Evolutionary conservation across 2,797 vertebrate genomes (phyloP).

Genomic region (Lutjanus argentimaculatus): DNA sequence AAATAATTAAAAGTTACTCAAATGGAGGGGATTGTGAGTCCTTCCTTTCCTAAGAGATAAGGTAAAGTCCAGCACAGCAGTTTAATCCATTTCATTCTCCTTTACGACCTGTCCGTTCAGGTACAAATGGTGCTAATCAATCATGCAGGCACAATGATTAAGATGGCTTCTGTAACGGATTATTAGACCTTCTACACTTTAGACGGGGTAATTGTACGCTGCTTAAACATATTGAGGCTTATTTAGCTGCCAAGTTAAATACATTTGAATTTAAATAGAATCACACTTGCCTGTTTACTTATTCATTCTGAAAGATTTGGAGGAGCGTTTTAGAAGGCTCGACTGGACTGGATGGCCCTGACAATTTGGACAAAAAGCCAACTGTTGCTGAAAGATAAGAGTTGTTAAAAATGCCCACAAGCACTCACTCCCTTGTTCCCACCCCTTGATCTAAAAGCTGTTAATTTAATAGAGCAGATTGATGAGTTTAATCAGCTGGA

Average conservation of each 20-base stretch:
- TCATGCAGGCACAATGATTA: constrained; percentile 73
- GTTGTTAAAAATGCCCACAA: constrained; percentile 58
- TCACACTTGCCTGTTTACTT: constrained; percentile 10
- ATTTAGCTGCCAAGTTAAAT: constrained; percentile 4
- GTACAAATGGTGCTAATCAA: constrained; percentile 74
- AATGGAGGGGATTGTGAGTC: constrained; percentile 30
- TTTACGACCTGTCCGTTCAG: constrained; percentile 61
- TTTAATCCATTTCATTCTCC: constrained; percentile 68
- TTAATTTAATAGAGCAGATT: constrained; percentile 76
- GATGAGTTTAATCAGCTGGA: constrained; percentile 80
- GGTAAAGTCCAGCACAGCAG: constrained; percentile 39
- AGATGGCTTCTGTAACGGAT: constrained; percentile 44
- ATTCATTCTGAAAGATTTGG: constrained; percentile 10
- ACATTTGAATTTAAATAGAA: constrained; percentile 24
- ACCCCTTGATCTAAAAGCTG: constrained; percentile 55
- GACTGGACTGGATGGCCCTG: background rate
- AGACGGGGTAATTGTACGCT: constrained; percentile 33
- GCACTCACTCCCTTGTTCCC: constrained; percentile 28
- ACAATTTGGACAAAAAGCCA: constrained; percentile 30
- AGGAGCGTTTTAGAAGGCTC: constrained; percentile 1
- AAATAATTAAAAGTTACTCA: constrained; percentile 63
- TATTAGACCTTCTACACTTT: constrained; percentile 48
- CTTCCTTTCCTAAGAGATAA: constrained; percentile 46
- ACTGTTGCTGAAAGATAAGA: constrained; percentile 66
- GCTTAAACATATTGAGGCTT: constrained; percentile 38